A percentile compares a stretch with the other conserved stretches of the same genome.
Conservation (phyloP, 1,140 invertebrate species). For the Ptiloglossa arizonensis region DNA sequence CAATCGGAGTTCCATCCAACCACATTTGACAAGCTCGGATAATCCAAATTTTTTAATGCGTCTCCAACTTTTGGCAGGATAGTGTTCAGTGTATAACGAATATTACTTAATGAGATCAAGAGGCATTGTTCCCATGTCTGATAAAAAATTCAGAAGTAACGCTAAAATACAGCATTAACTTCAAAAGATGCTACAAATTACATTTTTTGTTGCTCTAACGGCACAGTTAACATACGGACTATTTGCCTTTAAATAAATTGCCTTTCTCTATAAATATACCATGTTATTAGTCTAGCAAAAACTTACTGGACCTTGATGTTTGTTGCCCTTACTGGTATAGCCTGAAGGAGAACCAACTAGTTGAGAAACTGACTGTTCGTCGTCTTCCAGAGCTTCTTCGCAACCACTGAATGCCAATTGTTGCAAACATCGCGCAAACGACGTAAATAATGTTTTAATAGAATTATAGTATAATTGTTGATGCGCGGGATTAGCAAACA, state of each 20-base stretch:
- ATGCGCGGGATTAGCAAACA: slow-evolving; percentile 86
- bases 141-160: slow-evolving; percentile 62
- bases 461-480: slow-evolving; percentile 86
- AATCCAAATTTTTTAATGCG: slow-evolving; percentile 72
- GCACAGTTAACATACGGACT: slow-evolving; percentile 8
- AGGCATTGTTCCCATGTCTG: slow-evolving; percentile 90
- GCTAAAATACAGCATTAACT: slow-evolving; percentile 36
- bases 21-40: slow-evolving; percentile 76
- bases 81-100: slow-evolving; percentile 89
- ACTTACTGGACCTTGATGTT: slow-evolving; percentile 74
- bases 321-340: slow-evolving; percentile 77
- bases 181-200: slow-evolving; percentile 34
- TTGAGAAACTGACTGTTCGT: slow-evolving; percentile 85
- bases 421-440: slow-evolving; percentile 85
- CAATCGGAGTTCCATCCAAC: slow-evolving; percentile 77
- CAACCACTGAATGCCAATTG: slow-evolving; percentile 85
- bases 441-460: slow-evolving; percentile 87
- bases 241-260: neutral
- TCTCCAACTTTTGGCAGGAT: slow-evolving; percentile 88
- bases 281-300: neutral
- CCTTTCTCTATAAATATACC: slow-evolving; percentile 12
- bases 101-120: slow-evolving; percentile 94
- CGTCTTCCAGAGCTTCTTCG: slow-evolving; percentile 82
- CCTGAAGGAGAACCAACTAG: slow-evolving; percentile 84
- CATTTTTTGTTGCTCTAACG: slow-evolving; percentile 26